Conservation (phyloP, 2,797 vertebrate species). For the Mycteria americana region DNA sequence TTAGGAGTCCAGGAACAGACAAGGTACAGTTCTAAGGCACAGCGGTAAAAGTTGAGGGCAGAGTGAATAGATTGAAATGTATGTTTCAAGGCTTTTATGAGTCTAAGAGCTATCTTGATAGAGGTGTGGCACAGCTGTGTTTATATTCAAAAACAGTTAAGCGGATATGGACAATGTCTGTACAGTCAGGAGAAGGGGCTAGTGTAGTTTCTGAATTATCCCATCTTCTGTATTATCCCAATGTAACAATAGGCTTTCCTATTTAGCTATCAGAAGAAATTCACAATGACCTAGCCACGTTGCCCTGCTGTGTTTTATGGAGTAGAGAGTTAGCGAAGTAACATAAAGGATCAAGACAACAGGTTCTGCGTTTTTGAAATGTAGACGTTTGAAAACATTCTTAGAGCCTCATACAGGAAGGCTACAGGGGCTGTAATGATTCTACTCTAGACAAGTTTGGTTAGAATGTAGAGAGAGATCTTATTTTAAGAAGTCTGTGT, state of each 20-base stretch:
- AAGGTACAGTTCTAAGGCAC: not conserved
- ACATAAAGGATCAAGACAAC: constrained; percentile 59
- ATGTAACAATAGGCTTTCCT: constrained; percentile 3
- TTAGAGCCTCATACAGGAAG: constrained; percentile 43
- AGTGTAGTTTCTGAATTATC: not conserved
- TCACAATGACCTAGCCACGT: not conserved
- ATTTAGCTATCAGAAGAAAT: constrained; percentile 26
- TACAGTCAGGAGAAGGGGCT: not conserved
- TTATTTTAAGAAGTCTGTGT: constrained; percentile 31
- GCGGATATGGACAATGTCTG: not conserved
- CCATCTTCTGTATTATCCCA: constrained; percentile 9
- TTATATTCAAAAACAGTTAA: not conserved
- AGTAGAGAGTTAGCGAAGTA: constrained; percentile 2
- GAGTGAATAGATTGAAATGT: not conserved
- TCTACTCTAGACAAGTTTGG: constrained; percentile 18
- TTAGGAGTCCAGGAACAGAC: not conserved
- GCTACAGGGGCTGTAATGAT: constrained; percentile 16
- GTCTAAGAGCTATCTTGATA: not conserved
- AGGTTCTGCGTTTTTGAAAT: constrained; percentile 45
- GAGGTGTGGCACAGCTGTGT: not conserved
- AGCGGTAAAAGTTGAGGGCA: not conserved
- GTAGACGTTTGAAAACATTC: constrained; percentile 47
- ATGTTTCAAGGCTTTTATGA: constrained; percentile 5
- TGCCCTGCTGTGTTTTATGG: constrained; percentile 40
- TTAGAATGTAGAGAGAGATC: not conserved